Conservation (phyloP, 2,888 invertebrate species). For the Drosophila prostipennis region DNA sequence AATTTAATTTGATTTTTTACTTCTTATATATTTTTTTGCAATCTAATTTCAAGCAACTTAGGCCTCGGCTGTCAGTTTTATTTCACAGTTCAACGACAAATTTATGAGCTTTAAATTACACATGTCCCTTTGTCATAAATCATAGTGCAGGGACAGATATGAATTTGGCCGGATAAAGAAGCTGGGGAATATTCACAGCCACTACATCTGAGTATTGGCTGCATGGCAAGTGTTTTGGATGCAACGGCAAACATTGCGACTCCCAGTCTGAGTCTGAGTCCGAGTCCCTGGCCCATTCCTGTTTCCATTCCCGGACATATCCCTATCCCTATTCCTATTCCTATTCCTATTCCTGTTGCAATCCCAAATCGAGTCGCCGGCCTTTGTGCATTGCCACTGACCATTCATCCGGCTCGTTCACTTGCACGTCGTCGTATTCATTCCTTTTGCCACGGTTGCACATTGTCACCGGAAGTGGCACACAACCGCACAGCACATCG, state of each 20-base stretch:
- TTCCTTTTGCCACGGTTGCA: slow-evolving; percentile 66
- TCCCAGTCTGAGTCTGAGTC: not conserved
- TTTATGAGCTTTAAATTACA: slow-evolving; percentile 82
- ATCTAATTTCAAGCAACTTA: not conserved
- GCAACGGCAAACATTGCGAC: slow-evolving; percentile 24
- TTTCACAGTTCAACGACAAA: slow-evolving; percentile 59
- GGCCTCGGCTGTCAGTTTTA: not conserved
- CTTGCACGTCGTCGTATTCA: slow-evolving; percentile 61
- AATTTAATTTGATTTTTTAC: not conserved
- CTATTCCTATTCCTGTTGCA: slow-evolving; percentile 38
- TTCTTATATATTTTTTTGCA: not conserved
- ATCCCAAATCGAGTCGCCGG: slow-evolving; percentile 48
- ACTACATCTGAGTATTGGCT: slow-evolving; percentile 61
- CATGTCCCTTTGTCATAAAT: slow-evolving; percentile 81
- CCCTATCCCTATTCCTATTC: slow-evolving; percentile 22
- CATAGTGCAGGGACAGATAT: slow-evolving; percentile 59
- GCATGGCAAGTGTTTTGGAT: slow-evolving; percentile 65
- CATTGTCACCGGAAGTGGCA: slow-evolving; percentile 78
- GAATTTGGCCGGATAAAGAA: slow-evolving; percentile 43
- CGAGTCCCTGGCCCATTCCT: slow-evolving; percentile 20
- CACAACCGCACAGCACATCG: slow-evolving; percentile 49
- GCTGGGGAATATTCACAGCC: slow-evolving; percentile 73
- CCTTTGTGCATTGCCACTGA: slow-evolving; percentile 48
- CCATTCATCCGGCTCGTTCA: slow-evolving; percentile 66
- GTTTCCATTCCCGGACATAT: slow-evolving; percentile 12